Percentiles rank a stretch among this genome's conserved stretches.
Evolutionary conservation across 2,888 invertebrate species (phyloP).

Genomic region (Tachystola acroxantha): DNA sequence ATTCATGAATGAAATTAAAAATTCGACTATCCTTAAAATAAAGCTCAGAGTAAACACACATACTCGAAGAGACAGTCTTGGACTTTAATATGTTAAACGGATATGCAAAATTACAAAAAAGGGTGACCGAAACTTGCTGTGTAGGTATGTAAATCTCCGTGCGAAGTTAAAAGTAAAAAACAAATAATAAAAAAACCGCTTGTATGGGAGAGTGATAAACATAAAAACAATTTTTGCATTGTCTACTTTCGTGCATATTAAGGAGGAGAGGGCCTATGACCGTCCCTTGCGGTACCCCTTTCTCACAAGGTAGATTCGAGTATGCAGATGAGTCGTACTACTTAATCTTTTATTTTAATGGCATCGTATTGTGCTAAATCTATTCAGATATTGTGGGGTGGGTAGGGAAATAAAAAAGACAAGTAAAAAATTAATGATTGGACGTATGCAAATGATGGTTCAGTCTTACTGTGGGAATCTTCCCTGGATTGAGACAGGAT

Average conservation of each 20-base stretch:
- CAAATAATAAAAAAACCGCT: constrained; percentile 67
- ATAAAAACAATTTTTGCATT: constrained; percentile 70
- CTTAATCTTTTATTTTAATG: constrained; percentile 77
- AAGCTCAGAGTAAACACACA: constrained; percentile 65
- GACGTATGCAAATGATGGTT: constrained; percentile 59
- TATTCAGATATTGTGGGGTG: constrained; percentile 54
- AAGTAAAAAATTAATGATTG: constrained; percentile 66
- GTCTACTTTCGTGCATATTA: constrained; percentile 55
- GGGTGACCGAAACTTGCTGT: constrained; percentile 66
- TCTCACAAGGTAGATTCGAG: constrained; percentile 56
- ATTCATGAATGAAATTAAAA: constrained; percentile 63
- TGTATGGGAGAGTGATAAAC: constrained; percentile 67
- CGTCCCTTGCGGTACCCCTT: constrained; percentile 54
- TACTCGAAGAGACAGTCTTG: constrained; percentile 51
- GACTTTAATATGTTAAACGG: constrained; percentile 67
- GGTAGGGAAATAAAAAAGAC: constrained; percentile 44
- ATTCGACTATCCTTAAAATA: constrained; percentile 65
- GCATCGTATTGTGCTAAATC: constrained; percentile 69
- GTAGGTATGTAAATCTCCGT: constrained; percentile 76
- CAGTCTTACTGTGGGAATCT: constrained; percentile 56
- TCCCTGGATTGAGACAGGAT: constrained; percentile 16
- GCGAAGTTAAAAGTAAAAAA: constrained; percentile 71
- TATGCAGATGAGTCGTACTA: constrained; percentile 67
- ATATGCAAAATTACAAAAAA: constrained; percentile 41
- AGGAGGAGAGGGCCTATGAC: constrained; percentile 40